Conservation (phyloP, 2,888 invertebrate genomes). For the Caenorhabditis angaria region DNA sequence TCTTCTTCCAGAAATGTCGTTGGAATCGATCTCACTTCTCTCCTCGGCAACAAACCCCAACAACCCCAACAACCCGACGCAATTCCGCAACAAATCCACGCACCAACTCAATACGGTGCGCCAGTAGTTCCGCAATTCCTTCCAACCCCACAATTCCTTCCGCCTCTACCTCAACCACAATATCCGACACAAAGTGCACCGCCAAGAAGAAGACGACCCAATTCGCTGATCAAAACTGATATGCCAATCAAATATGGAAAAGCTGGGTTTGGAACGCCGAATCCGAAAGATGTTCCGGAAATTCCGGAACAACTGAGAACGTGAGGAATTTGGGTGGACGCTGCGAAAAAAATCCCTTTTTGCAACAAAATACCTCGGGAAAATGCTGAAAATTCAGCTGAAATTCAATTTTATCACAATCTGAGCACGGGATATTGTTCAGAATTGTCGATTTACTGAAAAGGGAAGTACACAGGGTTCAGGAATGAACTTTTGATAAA, state of each 20-base stretch:
- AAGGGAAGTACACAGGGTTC: too few relatives aligned
- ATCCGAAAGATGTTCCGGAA: constrained; percentile 22
- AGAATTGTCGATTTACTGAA: too few relatives aligned
- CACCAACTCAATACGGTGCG: background rate
- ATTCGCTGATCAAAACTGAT: background rate
- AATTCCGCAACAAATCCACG: too few relatives aligned
- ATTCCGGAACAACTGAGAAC: constrained; percentile 18
- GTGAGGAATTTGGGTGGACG: too few relatives aligned
- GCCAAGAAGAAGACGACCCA: background rate
- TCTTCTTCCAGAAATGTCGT: constrained; percentile 18
- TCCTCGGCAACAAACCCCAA: constrained; percentile 7
- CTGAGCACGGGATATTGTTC: too few relatives aligned
- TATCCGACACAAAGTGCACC: background rate
- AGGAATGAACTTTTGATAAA: too few relatives aligned
- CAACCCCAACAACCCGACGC: too few relatives aligned
- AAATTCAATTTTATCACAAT: too few relatives aligned
- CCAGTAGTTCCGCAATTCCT: too few relatives aligned
- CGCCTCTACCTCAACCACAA: background rate
- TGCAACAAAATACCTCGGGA: too few relatives aligned
- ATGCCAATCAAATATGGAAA: constrained; percentile 13
- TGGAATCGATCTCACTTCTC: constrained; percentile 18
- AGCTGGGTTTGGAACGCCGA: constrained; percentile 25
- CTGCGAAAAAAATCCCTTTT: constrained; percentile 25
- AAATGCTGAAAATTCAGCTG: too few relatives aligned
- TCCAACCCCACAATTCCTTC: too few relatives aligned